A percentile compares a stretch with the other conserved stretches of the same genome.
Evolutionary conservation across 2,113 vertebrate species (phyloP).

Genomic region (Aspidoscelis tigris): DNA sequence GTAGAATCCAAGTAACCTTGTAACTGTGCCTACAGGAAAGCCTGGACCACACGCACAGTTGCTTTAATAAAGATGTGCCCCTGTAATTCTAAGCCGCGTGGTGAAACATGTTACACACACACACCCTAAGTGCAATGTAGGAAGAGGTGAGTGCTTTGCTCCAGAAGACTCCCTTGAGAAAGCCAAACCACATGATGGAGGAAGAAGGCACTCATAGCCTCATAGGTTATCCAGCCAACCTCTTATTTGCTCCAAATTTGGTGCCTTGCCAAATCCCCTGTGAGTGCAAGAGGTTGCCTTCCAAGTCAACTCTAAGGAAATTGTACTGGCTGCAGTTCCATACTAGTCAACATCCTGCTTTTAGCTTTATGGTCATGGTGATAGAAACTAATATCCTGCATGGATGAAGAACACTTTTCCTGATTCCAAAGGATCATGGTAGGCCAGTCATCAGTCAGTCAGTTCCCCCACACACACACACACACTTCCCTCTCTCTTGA

Average conservation of each 20-base stretch:
- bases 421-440: not conserved
- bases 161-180: not conserved
- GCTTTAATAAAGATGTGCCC: not conserved
- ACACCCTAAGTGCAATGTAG: not conserved
- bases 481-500: not conserved
- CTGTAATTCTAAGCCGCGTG: not conserved
- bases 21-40: not conserved
- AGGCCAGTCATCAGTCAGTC: too few species aligned
- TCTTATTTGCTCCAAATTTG: not conserved
- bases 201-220: not conserved
- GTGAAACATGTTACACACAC: not conserved
- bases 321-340: not conserved
- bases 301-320: slow-evolving; percentile 11
- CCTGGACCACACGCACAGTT: not conserved
- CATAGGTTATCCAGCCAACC: not conserved
- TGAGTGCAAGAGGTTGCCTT: not conserved
- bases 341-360: not conserved
- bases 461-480: too few species aligned
- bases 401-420: not conserved
- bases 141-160: not conserved
- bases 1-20: not conserved
- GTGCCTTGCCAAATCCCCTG: not conserved
- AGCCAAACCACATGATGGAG: not conserved
- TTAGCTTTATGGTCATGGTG: not conserved
- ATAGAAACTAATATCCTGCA: not conserved